A percentile compares a stretch with the other conserved stretches of the same genome.
Evolutionary conservation across 2,797 vertebrate species (phyloP).

Genomic region (Chanos chanos): DNA sequence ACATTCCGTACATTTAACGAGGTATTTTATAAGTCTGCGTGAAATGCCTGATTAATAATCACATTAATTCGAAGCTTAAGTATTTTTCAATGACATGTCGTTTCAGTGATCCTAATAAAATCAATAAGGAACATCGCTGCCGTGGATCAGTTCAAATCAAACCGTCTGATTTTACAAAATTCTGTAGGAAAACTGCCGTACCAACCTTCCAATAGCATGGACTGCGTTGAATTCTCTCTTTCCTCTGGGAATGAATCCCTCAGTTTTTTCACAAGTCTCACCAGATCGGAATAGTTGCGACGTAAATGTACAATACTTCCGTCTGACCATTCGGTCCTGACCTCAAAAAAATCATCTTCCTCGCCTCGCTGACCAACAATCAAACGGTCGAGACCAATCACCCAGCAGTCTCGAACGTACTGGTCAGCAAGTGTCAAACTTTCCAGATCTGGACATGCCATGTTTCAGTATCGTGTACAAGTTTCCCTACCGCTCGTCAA

Average conservation of each 20-base stretch:
- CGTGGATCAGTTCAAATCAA: too few relatives aligned
- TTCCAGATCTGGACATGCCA: background rate
- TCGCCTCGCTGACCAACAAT: constrained; percentile 70
- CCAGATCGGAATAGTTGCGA: constrained; percentile 74
- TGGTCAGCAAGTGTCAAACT: background rate
- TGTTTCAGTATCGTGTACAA: background rate
- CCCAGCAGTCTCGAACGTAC: constrained; percentile 76
- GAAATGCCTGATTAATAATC: too few relatives aligned
- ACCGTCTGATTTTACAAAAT: background rate
- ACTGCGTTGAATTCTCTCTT: constrained; percentile 66
- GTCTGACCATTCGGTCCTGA: constrained; percentile 82
- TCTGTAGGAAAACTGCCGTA: background rate
- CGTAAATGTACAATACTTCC: constrained; percentile 77
- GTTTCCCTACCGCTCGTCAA: too few relatives aligned
- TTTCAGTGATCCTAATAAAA: too few relatives aligned
- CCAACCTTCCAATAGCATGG: constrained; percentile 72
- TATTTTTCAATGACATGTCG: too few relatives aligned
- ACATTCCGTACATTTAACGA: background rate
- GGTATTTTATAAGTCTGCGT: too few relatives aligned
- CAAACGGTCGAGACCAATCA: constrained; percentile 76
- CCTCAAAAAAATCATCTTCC: constrained; percentile 81
- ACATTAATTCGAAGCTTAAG: too few relatives aligned
- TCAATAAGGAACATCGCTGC: too few relatives aligned
- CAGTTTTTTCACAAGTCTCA: constrained; percentile 73
- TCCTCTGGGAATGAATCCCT: constrained; percentile 77